Evolutionary conservation across 2,888 invertebrate species (phyloP).

Genomic region (Heliconius sara): DNA sequence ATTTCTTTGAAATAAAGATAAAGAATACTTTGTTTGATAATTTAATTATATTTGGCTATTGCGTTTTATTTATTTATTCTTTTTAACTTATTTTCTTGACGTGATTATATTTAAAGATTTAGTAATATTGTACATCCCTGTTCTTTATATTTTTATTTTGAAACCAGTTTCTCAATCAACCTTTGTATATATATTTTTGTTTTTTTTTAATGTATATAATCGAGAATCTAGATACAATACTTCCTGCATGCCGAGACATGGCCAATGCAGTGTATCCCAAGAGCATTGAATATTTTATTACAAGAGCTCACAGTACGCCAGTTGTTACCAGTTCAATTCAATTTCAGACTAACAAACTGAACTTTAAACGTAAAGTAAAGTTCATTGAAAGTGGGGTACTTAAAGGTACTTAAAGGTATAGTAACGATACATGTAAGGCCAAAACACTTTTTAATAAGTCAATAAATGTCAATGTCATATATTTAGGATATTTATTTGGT

Average conservation of each 20-base stretch:
- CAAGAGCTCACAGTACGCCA: background rate
- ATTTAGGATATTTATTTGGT: background rate
- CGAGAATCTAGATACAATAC: conserved; percentile 1
- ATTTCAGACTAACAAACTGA: background rate
- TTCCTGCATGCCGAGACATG: conserved; percentile 22
- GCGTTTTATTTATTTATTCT: background rate
- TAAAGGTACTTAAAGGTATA: too few relatives aligned
- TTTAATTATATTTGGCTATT: conserved; percentile 7
- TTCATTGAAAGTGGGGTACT: too few relatives aligned
- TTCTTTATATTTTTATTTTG: conserved; percentile 8
- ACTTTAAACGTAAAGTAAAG: background rate
- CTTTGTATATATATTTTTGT: background rate
- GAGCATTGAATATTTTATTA: background rate
- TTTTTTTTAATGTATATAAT: conserved; percentile 1
- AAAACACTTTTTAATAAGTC: background rate
- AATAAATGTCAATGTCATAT: background rate
- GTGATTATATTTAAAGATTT: background rate
- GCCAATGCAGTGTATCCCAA: background rate
- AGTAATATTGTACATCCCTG: conserved; percentile 1
- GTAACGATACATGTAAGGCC: background rate
- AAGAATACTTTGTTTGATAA: conserved; percentile 1
- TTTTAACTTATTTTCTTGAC: too few relatives aligned
- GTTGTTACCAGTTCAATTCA: background rate
- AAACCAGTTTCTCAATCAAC: conserved; percentile 15
- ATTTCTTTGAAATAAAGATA: conserved; percentile 12